Evolutionary conservation across 2,797 vertebrate species (phyloP).

Genomic region (Cuculus canorus): DNA sequence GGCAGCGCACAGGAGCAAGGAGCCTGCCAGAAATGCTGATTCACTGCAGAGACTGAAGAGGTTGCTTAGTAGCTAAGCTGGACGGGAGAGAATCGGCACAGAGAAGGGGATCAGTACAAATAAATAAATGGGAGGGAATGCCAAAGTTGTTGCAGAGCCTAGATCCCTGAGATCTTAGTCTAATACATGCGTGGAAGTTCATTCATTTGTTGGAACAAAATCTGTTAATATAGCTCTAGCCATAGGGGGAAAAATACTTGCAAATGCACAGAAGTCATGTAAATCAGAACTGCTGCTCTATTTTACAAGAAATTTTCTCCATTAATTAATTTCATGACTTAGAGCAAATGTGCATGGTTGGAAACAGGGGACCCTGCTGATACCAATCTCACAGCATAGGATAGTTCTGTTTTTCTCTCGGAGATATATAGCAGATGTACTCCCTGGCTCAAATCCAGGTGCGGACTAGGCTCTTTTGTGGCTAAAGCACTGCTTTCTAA

Average conservation of each 20-base stretch:
- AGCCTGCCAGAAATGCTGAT: slow-evolving; percentile 65
- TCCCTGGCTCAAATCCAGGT: slow-evolving; percentile 56
- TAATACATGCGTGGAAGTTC: background rate
- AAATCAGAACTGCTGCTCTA: slow-evolving; percentile 68
- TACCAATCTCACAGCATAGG: slow-evolving; percentile 66
- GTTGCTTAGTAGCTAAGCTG: background rate
- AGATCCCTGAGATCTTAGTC: background rate
- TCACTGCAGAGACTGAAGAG: slow-evolving; percentile 37
- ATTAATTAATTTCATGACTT: slow-evolving; percentile 80
- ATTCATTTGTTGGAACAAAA: slow-evolving; percentile 43
- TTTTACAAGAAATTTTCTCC: slow-evolving; percentile 70
- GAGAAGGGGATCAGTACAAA: background rate
- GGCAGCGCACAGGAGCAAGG: background rate
- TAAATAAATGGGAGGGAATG: background rate
- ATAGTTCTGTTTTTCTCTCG: slow-evolving; percentile 44
- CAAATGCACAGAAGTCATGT: slow-evolving; percentile 64
- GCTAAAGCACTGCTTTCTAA: slow-evolving; percentile 51
- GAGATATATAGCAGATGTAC: slow-evolving; percentile 58
- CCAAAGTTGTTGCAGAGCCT: background rate
- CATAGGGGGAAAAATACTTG: slow-evolving; percentile 36
- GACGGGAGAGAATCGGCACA: background rate
- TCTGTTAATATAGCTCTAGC: slow-evolving; percentile 2
- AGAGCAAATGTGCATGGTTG: slow-evolving; percentile 72
- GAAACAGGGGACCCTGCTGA: slow-evolving; percentile 72
- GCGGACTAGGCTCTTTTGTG: slow-evolving; percentile 22